Conservation (phyloP, 2,888 invertebrate species). For the Lepeophtheirus nordmannii region DNA sequence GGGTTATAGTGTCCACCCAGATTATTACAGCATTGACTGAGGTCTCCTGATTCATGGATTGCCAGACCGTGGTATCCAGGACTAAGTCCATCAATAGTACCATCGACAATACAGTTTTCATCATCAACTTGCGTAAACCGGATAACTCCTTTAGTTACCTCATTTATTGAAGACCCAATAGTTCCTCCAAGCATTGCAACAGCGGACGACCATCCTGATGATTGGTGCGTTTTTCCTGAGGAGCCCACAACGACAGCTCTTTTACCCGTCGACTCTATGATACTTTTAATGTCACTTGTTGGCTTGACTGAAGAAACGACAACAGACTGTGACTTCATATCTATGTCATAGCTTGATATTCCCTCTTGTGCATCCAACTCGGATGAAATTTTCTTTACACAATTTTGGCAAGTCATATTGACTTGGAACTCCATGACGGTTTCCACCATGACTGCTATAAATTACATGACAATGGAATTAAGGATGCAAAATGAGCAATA, state of each 20-base stretch:
- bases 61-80: conserved; percentile 46
- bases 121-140: conserved; percentile 51
- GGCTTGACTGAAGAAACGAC: conserved; percentile 51
- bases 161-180: conserved; percentile 4
- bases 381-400: conserved; percentile 27
- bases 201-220: conserved; percentile 41
- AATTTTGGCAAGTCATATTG: conserved; percentile 27
- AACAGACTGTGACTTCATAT: conserved; percentile 48
- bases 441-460: conserved; percentile 24
- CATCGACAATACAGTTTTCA: conserved; percentile 55
- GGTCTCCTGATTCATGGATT: conserved; percentile 57
- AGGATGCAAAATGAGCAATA: too few species aligned
- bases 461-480: conserved; percentile 24
- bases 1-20: conserved; percentile 50
- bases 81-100: conserved; percentile 60
- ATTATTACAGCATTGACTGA: conserved; percentile 47
- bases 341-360: conserved; percentile 40
- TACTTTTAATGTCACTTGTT: conserved; percentile 42
- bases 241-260: conserved; percentile 62
- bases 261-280: conserved; percentile 47
- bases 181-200: conserved; percentile 48
- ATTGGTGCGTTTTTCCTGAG: conserved; percentile 41
- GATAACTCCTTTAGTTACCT: conserved; percentile 46
- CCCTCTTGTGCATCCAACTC: conserved; percentile 32
- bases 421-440: conserved; percentile 29